Evolutionary conservation across 2,888 invertebrate genomes (phyloP).

Genomic region (Amphipoea oculea): DNA sequence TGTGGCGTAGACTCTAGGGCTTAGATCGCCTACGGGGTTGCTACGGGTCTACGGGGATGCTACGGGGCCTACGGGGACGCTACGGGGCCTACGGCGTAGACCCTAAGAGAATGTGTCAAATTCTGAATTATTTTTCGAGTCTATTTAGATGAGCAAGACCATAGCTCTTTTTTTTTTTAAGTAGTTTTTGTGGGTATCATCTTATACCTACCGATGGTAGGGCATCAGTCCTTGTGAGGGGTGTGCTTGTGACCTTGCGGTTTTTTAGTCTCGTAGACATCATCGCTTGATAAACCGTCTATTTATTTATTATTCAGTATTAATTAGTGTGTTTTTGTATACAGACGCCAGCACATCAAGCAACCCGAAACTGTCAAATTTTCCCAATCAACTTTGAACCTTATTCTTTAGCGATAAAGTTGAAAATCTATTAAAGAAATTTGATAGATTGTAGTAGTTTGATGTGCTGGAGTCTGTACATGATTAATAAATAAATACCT

Average conservation of each 20-base stretch:
- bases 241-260: too few species aligned
- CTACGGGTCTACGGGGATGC: neutral
- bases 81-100: conserved; percentile 16
- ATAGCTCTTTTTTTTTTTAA: neutral
- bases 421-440: too few species aligned
- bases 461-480: too few species aligned
- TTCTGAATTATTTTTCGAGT: neutral
- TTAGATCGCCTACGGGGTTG: neutral
- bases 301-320: neutral
- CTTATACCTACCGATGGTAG: neutral
- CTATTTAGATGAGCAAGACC: neutral
- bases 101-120: neutral
- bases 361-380: too few species aligned
- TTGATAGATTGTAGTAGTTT: too few species aligned
- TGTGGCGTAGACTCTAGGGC: neutral
- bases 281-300: neutral
- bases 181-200: neutral
- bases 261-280: neutral
- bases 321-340: neutral
- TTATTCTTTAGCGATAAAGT: too few species aligned
- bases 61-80: too few species aligned
- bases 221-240: neutral
- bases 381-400: too few species aligned
- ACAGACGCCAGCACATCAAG: too few species aligned
- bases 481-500: neutral